Evolutionary conservation across 2,797 vertebrate genomes (phyloP), one percentile per base, ranked within the genome.

Genomic region (Oreochromis mossambicus): DNA sequence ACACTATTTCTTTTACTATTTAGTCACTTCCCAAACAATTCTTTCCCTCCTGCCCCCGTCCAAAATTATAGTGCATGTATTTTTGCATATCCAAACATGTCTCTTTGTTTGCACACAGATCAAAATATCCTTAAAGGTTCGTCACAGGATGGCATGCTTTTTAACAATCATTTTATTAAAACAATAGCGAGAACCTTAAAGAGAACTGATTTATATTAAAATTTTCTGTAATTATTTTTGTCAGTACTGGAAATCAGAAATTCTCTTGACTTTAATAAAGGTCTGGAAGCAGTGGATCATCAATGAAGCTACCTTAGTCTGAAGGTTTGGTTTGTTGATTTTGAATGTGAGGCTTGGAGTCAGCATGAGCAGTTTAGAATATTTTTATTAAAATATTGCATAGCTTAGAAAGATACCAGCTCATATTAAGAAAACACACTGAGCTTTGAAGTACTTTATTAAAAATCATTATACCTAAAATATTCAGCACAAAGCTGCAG

Each of bases 361-460:
- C 7, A 3, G 2, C 26, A 8, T 50, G 43, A 32, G 43, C 26
- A 75, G 26, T 29, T 38, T 21, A 38, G 0, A 1, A 8, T 63
- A 36, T 38, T 75, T 54, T 50, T 50, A 32, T 75, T 2, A 48
- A 73, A 73, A 48, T 73, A 46, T 29, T 52, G 29, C 26, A 61
- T 1, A 55, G 11, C 12, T 52, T 24, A 56, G 24, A 73, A 66
- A 48, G 15, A 73, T 73, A 63, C 10, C 17, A 13, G 4, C 8
- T 79, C 11, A 41, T 73, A 63, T 19, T 77, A 10, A 48, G n/a
- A 61, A 78, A 81, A 54, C 14, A 21, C 43, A 10, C 24, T 81
- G 4, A 24, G 7, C 17, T n/a, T 32, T 41, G 12, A 19, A n/a
- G 10, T 77, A 17, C 6, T 50, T 73, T 48, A 14, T 48, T 41